A percentile compares a stretch with the other conserved stretches of the same genome.
These are phyloP conservation scores for Drosophila borealis DNA, from an alignment of 2,888 invertebrate species.

Conservation along the genomic window DNA sequence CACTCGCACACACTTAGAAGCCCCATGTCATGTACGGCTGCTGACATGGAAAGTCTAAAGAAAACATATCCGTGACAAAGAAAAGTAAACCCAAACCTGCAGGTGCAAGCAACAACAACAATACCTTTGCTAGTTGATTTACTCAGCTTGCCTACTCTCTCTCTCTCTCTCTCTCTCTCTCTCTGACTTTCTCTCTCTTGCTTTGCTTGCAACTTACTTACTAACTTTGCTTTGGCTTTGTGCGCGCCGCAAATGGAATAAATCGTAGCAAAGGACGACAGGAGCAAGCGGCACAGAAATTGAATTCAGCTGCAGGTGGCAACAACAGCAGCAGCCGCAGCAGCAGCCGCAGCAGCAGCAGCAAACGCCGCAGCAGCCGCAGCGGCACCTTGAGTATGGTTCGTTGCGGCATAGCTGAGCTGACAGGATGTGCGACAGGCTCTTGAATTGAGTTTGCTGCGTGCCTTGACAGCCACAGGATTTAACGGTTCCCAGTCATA, in stretches of 20 bases:
- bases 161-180: not conserved
- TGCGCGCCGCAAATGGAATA: constrained; percentile 16
- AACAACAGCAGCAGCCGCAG: constrained; percentile 13
- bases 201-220: constrained; percentile 46
- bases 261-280: constrained; percentile 14
- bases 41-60: constrained; percentile 69
- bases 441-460: constrained; percentile 54
- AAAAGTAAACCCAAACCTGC: constrained; percentile 65
- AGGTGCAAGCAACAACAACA: constrained; percentile 73
- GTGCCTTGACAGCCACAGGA: constrained; percentile 71
- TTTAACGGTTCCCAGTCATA: constrained; percentile 54
- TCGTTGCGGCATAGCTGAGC: constrained; percentile 2
- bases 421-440: constrained; percentile 71
- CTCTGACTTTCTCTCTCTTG: not conserved
- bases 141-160: not conserved
- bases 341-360: not conserved
- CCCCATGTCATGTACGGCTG: constrained; percentile 35
- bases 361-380: constrained; percentile 11
- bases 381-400: constrained; percentile 15
- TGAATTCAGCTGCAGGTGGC: constrained; percentile 70
- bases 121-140: constrained; percentile 56
- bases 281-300: constrained; percentile 52
- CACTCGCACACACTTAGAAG: constrained; percentile 19
- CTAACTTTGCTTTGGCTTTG: constrained; percentile 40
- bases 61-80: constrained; percentile 81